phyloP scores from a whole-genome alignment of 2,113 vertebrate genomes.

The Choloepus hoffmanni region DNA sequence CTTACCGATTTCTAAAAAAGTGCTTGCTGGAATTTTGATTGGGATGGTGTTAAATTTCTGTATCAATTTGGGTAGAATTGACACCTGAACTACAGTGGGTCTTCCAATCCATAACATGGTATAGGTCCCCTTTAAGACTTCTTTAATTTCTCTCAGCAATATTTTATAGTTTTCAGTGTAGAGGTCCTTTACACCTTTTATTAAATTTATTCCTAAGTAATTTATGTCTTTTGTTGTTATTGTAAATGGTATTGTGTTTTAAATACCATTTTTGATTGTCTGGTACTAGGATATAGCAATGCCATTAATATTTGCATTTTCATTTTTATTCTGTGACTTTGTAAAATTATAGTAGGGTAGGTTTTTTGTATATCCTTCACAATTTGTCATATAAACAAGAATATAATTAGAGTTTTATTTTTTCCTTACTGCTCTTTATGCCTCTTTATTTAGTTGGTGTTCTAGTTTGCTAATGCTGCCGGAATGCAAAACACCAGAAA shows the following conservation, averaged over 20 bases:
- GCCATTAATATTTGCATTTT: neutral
- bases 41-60: too few species aligned
- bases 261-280: neutral
- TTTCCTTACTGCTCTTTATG: neutral
- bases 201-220: too few species aligned
- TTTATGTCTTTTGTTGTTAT: too few species aligned
- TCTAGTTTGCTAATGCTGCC: too few species aligned
- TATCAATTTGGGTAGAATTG: too few species aligned
- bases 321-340: neutral
- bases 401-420: neutral
- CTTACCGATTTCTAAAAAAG: neutral
- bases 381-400: neutral
- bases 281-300: neutral
- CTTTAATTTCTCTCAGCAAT: neutral
- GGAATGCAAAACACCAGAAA: too few species aligned
- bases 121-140: neutral
- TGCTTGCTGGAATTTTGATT: too few species aligned
- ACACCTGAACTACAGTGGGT: neutral
- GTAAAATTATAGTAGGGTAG: neutral
- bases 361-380: neutral
- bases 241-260: neutral
- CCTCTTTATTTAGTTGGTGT: neutral
- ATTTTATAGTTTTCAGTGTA: too few species aligned
- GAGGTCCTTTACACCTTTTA: too few species aligned
- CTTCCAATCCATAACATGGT: neutral